Evolutionary conservation across 2,113 vertebrate genomes (phyloP).

Genomic region (Ia io): DNA sequence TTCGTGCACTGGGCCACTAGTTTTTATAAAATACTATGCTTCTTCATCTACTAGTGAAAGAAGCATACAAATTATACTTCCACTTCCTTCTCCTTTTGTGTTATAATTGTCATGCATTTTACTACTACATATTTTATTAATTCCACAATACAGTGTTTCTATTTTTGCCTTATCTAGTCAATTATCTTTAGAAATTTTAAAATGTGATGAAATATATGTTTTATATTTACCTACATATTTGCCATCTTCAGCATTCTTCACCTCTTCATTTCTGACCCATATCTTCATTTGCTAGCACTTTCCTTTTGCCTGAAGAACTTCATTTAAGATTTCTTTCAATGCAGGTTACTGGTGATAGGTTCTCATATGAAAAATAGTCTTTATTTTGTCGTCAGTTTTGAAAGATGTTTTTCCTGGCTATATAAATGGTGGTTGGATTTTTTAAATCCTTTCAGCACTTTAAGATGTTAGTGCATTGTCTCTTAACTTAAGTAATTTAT

Average conservation of each 20-base stretch:
- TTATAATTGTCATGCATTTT: neutral
- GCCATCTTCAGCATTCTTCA: neutral
- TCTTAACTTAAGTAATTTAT: neutral
- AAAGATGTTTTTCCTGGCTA: neutral
- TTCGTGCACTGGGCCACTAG: no score
- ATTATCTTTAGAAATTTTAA: neutral
- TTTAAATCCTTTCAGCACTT: neutral
- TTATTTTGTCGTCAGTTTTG: neutral
- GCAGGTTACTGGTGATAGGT: neutral
- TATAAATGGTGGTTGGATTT: neutral
- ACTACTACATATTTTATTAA: neutral
- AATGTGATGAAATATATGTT: neutral
- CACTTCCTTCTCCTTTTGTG: neutral
- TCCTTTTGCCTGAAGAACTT: neutral
- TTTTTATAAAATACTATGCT: neutral
- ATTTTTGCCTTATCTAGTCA: neutral
- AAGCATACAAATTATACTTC: neutral
- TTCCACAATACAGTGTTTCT: neutral
- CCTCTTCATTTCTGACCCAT: neutral
- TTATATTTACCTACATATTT: neutral
- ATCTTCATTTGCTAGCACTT: slow-evolving; percentile 32
- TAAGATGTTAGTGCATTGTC: neutral
- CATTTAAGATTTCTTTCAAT: neutral
- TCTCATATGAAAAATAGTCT: neutral
- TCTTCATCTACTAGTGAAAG: neutral